Conservation (phyloP, 2,888 invertebrate genomes). For the Ectemnius lituratus region DNA sequence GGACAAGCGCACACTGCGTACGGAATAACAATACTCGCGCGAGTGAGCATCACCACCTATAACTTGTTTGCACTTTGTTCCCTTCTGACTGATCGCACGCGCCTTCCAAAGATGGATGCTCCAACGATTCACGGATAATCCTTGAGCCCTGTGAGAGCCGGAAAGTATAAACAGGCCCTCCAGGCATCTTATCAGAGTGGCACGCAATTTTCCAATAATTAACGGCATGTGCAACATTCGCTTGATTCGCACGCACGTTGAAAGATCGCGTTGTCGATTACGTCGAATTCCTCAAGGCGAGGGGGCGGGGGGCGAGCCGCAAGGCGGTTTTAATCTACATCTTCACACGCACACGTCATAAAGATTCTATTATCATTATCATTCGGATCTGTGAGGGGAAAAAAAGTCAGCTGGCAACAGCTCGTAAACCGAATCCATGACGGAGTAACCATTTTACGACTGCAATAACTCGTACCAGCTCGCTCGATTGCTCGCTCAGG, state of each 20-base stretch:
- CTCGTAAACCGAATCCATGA: constrained; percentile 3
- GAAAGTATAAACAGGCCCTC: too few species aligned
- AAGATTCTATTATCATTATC: too few species aligned
- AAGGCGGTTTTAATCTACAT: too few species aligned
- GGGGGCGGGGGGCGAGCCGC: too few species aligned
- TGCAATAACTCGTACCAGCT: background rate
- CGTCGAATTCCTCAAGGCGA: too few species aligned
- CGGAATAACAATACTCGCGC: constrained; percentile 15
- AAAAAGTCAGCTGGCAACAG: background rate
- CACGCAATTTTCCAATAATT: constrained; percentile 19
- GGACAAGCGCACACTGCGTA: constrained; percentile 15
- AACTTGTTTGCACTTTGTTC: constrained; percentile 33
- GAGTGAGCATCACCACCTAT: background rate
- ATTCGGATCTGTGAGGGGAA: too few species aligned
- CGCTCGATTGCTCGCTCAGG: background rate
- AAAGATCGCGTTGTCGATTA: too few species aligned
- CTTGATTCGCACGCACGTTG: too few species aligned
- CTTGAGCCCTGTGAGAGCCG: background rate
- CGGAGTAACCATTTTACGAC: background rate
- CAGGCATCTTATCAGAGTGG: constrained; percentile 8
- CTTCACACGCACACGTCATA: too few species aligned
- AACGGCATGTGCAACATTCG: background rate
- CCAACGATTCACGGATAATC: background rate
- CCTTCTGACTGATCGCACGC: constrained; percentile 36
- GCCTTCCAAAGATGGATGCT: constrained; percentile 22